These are phyloP conservation scores for Solenodon paradoxus DNA, from an alignment of 2,113 vertebrate genomes.

Conservation along the genomic window DNA sequence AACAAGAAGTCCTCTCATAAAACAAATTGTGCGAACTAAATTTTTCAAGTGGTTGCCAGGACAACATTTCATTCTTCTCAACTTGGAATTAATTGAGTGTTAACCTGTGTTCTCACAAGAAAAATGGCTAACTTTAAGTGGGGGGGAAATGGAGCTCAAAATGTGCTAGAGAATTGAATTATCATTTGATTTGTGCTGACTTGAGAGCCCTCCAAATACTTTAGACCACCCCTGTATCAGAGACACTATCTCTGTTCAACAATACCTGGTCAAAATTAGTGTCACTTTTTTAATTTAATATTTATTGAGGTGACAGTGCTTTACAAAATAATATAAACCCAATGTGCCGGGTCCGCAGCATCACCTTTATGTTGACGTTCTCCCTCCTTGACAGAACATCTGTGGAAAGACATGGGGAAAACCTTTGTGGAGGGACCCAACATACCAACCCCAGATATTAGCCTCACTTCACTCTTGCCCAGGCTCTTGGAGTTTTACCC, in stretches of 20 bases:
- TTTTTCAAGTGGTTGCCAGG: neutral
- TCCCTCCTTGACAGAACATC: neutral
- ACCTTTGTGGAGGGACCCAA: neutral
- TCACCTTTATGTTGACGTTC: neutral
- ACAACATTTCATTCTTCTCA: constrained; percentile 30
- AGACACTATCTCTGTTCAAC: neutral
- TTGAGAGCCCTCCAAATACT: neutral
- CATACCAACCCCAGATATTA: neutral
- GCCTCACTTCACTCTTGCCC: constrained; percentile 21
- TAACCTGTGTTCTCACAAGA: constrained; percentile 25
- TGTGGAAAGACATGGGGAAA: neutral
- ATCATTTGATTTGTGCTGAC: neutral
- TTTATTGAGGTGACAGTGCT: too few species aligned
- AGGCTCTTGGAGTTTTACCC: neutral
- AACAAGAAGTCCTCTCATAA: constrained; percentile 12
- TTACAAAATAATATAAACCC: too few species aligned
- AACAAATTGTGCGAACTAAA: neutral
- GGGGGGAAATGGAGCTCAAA: neutral
- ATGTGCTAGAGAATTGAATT: neutral
- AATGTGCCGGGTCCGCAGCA: too few species aligned
- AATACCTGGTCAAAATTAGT: neutral
- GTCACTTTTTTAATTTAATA: too few species aligned
- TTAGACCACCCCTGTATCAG: neutral
- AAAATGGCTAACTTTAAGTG: neutral
- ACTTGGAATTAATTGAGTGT: neutral